Evolutionary conservation across 2,888 invertebrate species (phyloP).

Genomic region (Drosophila cyrtoloma): DNA sequence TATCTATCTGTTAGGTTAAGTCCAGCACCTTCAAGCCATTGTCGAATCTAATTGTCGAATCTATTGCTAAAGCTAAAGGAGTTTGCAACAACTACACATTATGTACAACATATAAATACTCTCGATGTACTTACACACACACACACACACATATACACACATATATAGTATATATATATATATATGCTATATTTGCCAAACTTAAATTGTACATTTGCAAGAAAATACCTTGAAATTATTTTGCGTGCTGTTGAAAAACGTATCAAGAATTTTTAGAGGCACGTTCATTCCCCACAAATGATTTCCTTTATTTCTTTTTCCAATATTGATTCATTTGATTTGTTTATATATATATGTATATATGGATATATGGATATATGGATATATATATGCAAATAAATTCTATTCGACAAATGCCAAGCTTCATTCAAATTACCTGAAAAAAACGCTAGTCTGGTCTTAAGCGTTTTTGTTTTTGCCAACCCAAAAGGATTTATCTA

Average conservation of each 20-base stretch:
- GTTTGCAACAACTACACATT: neutral
- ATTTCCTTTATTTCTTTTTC: neutral
- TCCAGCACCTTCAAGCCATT: neutral
- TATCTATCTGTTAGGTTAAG: neutral
- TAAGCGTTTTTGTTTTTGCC: neutral
- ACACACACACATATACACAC: neutral
- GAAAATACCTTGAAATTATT: slow-evolving; percentile 4
- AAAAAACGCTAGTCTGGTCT: neutral
- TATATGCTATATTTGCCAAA: slow-evolving; percentile 9
- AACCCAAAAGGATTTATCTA: neutral
- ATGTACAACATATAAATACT: neutral
- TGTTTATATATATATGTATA: slow-evolving; percentile 21
- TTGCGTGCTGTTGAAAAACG: neutral
- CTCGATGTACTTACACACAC: slow-evolving; percentile 3
- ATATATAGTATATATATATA: neutral
- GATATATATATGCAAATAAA: slow-evolving; percentile 27
- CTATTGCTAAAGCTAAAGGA: neutral
- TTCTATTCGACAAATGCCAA: slow-evolving; percentile 27
- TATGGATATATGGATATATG: slow-evolving; percentile 1
- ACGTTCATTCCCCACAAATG: slow-evolving; percentile 15
- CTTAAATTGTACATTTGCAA: slow-evolving; percentile 1
- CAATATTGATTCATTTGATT: slow-evolving; percentile 12
- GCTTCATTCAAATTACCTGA: neutral
- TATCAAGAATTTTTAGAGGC: neutral
- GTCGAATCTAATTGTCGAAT: neutral